A percentile compares a stretch with the other conserved stretches of the same genome.
Conservation (phyloP, 2,888 invertebrate genomes). For the Lutraria lutraria region DNA sequence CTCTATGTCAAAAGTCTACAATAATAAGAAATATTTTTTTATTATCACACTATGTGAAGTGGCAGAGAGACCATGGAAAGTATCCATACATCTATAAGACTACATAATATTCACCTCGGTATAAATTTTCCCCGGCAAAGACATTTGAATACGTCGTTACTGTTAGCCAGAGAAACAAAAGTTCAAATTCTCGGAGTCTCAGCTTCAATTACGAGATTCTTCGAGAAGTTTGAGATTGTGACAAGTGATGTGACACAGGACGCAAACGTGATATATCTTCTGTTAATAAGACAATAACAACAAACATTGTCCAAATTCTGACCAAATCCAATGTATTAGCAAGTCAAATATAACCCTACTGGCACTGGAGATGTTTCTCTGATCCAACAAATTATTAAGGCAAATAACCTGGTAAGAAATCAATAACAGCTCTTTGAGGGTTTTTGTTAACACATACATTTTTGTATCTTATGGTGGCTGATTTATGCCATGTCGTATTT, state of each 20-base stretch:
- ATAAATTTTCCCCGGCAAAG: not conserved
- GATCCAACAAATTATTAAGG: conserved; percentile 2
- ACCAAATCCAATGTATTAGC: conserved; percentile 22
- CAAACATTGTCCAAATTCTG: conserved; percentile 15
- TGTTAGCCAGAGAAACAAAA: not conserved
- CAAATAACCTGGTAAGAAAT: conserved; percentile 11
- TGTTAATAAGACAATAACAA: conserved; percentile 14
- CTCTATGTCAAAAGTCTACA: not conserved
- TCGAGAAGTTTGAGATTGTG: not conserved
- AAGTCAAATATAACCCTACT: conserved; percentile 9
- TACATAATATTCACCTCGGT: not conserved
- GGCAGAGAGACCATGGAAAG: not conserved
- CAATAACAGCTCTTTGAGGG: not conserved
- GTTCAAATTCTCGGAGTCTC: not conserved
- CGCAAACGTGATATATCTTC: not conserved
- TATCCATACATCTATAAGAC: not conserved
- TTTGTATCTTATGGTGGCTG: too few relatives aligned
- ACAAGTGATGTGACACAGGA: not conserved
- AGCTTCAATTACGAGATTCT: not conserved
- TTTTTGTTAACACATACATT: not conserved
- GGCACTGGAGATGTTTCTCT: not conserved
- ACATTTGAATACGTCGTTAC: not conserved
- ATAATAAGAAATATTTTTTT: not conserved
- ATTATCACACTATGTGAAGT: not conserved
- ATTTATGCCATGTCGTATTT: too few relatives aligned